Percentiles rank a stretch among this genome's conserved stretches.
Conservation (phyloP, 2,797 vertebrate genomes). For the Gambelia wislizenii region DNA sequence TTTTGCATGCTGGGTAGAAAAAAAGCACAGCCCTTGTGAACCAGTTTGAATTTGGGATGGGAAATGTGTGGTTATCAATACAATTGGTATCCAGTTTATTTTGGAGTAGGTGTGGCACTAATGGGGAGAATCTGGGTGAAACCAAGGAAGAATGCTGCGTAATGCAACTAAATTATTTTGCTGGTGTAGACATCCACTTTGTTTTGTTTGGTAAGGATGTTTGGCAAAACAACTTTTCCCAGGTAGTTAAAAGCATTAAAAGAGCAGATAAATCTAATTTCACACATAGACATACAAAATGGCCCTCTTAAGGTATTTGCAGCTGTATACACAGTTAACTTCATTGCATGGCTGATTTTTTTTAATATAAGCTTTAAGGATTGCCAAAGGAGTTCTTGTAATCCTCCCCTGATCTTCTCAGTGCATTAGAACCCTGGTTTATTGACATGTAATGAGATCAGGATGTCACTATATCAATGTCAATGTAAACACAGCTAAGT, state of each 20-base stretch:
- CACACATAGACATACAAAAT: slow-evolving; percentile 34
- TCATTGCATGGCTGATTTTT: slow-evolving; percentile 54
- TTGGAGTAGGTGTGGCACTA: no score
- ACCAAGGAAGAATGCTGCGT: no score
- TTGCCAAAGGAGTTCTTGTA: slow-evolving; percentile 70
- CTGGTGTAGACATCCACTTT: not conserved
- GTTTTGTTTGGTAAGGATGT: not conserved
- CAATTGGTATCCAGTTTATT: no score
- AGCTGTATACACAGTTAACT: slow-evolving; percentile 48
- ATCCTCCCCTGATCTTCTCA: slow-evolving; percentile 76
- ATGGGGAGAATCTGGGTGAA: no score
- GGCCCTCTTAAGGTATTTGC: slow-evolving; percentile 42
- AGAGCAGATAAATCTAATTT: slow-evolving; percentile 11
- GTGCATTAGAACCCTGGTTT: slow-evolving; percentile 81
- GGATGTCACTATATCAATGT: slow-evolving; percentile 86
- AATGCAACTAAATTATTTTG: no score
- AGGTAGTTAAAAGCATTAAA: not conserved
- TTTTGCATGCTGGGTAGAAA: no score
- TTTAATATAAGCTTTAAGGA: slow-evolving; percentile 66
- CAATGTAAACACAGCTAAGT: slow-evolving; percentile 83
- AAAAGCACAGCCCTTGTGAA: no score
- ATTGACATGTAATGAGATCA: slow-evolving; percentile 95
- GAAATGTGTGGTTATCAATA: no score
- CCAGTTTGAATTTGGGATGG: no score
- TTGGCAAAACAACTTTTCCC: not conserved